phyloP scores from a whole-genome alignment of 2,113 vertebrate species.

The Misgurnus mizolepis region DNA sequence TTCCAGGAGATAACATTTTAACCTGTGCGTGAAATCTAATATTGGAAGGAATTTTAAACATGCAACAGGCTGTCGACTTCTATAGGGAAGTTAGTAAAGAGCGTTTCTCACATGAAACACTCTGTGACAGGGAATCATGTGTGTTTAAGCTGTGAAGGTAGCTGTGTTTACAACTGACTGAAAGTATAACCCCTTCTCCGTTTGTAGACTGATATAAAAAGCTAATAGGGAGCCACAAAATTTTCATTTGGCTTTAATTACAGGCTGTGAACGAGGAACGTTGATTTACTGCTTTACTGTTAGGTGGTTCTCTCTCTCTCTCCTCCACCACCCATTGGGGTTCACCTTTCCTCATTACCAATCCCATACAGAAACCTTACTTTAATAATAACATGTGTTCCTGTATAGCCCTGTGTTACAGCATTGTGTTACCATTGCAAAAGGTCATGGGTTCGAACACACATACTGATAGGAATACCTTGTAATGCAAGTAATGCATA shows the following conservation, averaged over 20 bases:
- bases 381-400: too few relatives aligned
- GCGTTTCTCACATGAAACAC: conserved; percentile 32
- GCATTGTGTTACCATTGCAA: too few relatives aligned
- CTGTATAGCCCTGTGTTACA: too few relatives aligned
- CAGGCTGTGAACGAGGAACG: conserved; percentile 37
- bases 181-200: conserved; percentile 29
- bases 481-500: too few relatives aligned
- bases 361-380: not conserved
- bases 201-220: conserved; percentile 59
- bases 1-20: conserved; percentile 38
- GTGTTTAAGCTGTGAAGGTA: conserved; percentile 14
- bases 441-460: too few relatives aligned
- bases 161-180: conserved; percentile 6
- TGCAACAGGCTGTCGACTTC: conserved; percentile 4
- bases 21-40: conserved; percentile 47
- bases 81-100: conserved; percentile 7
- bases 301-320: conserved; percentile 27
- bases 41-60: conserved; percentile 43
- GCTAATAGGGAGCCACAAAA: conserved; percentile 55
- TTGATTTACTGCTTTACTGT: conserved; percentile 50
- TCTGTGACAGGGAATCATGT: conserved; percentile 1
- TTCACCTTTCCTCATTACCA: conserved; percentile 11
- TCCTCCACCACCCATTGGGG: not conserved
- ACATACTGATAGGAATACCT: too few relatives aligned
- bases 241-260: conserved; percentile 61